Evolutionary conservation across 1,140 invertebrate genomes (phyloP), one percentile per base, ranked within the genome.

Genomic region (Cheumatopsyche charites): DNA sequence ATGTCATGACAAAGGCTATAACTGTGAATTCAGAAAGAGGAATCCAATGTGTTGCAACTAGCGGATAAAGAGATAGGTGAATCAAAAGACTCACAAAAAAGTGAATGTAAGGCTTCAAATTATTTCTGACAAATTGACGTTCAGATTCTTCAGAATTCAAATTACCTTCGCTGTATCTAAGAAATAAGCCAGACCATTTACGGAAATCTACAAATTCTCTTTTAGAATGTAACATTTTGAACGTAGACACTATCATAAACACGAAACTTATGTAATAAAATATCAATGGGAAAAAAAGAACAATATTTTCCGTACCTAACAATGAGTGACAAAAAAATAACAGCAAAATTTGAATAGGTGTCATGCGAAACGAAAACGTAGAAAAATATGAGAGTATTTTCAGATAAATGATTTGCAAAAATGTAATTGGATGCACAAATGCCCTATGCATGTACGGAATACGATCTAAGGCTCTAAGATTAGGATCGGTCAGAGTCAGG

Each of bases 1-100:
- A 88, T 49, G 92, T 92, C 7, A 92, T 81, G 19, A 87, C 84
- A 15, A 90, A 88, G 0, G 92, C 88, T 1, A 94, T 78, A 1
- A 94, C 86, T 9, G 91, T 91, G 15, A 95, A 87, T 80, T 95
- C 93, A 0, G 92, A 94, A 78, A 93, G 91, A 0, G 91, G 91
- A 2, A 93, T 88, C 87, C 91, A 92, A 52, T 90, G 87, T 17
- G 90, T 88, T 4, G 91, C 86, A 55, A 94, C 89, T 15, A 93
- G 79, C 0, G 93, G 92, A 79, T 92, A 94, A 0, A 92, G 83
- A 29, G 92, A 86, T 13, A 94, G 82, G 83, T 93, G 92, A 0
- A 90, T 76, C 1, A 94, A 84, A 7, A 95, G 80, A 0, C 90
- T 87, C 15, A 90, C 77, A 77, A 95, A 94, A 80, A 91, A 95